These are phyloP conservation scores for Anadara kagoshimensis DNA, from an alignment of 1,140 invertebrate species.

Conservation along the genomic window DNA sequence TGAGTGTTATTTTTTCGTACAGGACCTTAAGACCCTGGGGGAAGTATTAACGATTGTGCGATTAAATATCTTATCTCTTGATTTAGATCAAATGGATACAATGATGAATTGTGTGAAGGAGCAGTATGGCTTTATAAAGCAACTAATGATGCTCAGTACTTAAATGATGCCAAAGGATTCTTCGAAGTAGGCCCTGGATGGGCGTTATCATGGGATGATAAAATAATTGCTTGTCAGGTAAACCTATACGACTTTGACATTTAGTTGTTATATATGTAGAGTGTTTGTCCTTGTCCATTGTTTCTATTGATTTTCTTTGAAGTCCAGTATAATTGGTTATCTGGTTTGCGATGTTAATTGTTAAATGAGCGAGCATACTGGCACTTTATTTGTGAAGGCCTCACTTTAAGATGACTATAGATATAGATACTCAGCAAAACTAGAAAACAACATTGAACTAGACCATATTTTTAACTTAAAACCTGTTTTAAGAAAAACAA, in stretches of 20 bases:
- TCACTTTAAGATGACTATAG: background rate
- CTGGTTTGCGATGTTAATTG: too few species aligned
- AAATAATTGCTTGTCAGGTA: constrained; percentile 41
- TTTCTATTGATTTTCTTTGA: background rate
- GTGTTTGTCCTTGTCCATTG: background rate
- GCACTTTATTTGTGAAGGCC: background rate
- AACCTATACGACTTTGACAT: background rate
- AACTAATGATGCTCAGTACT: constrained; percentile 76
- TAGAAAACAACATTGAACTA: too few species aligned
- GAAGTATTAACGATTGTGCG: too few species aligned
- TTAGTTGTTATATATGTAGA: background rate
- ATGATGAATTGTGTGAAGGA: constrained; percentile 80
- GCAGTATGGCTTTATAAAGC: constrained; percentile 79
- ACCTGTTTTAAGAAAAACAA: too few species aligned
- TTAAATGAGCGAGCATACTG: background rate
- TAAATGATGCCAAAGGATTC: constrained; percentile 74
- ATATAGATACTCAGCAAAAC: background rate
- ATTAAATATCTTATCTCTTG: too few species aligned
- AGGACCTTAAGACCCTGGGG: too few species aligned
- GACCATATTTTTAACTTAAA: too few species aligned
- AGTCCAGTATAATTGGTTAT: background rate
- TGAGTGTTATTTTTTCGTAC: too few species aligned
- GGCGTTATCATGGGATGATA: constrained; percentile 49
- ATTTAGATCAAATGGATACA: constrained; percentile 72
- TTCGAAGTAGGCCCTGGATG: constrained; percentile 13